Evolutionary conservation across 2,797 vertebrate genomes (phyloP).

Genomic region (Austrolebias charrua): DNA sequence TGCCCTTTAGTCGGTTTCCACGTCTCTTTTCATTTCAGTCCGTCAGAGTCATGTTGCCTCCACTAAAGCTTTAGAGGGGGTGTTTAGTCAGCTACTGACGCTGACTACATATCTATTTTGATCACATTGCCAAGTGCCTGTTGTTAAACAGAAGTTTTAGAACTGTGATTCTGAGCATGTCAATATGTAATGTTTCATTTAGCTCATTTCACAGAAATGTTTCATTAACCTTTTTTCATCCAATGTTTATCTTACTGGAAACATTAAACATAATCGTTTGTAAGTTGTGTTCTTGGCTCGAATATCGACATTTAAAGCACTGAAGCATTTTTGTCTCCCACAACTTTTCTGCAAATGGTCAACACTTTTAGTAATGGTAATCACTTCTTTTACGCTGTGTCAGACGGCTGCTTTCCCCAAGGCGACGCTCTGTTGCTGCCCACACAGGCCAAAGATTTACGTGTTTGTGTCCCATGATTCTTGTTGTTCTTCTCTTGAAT

Average conservation of each 20-base stretch:
- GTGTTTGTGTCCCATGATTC: slow-evolving; percentile 21
- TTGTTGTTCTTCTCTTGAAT: slow-evolving; percentile 10
- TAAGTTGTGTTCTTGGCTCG: slow-evolving; percentile 8
- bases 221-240: background rate
- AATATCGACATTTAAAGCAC: slow-evolving; percentile 43
- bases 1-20: background rate
- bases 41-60: slow-evolving; percentile 45
- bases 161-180: slow-evolving; percentile 25
- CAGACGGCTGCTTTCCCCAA: slow-evolving; percentile 52
- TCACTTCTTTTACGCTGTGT: slow-evolving; percentile 49
- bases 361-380: slow-evolving; percentile 29
- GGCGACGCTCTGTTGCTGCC: slow-evolving; percentile 34
- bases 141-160: slow-evolving; percentile 57
- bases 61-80: slow-evolving; percentile 57
- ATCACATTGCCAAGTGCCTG: slow-evolving; percentile 50
- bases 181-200: background rate
- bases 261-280: background rate
- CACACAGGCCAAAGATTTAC: slow-evolving; percentile 35
- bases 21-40: slow-evolving; percentile 30
- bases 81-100: slow-evolving; percentile 57
- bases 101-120: slow-evolving; percentile 66
- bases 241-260: slow-evolving; percentile 11
- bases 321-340: slow-evolving; percentile 40
- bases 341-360: slow-evolving; percentile 64
- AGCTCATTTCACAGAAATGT: background rate